Evolutionary conservation across 2,113 vertebrate species (phyloP), one percentile per base, ranked within the genome.

Genomic region (Nibea albiflora): DNA sequence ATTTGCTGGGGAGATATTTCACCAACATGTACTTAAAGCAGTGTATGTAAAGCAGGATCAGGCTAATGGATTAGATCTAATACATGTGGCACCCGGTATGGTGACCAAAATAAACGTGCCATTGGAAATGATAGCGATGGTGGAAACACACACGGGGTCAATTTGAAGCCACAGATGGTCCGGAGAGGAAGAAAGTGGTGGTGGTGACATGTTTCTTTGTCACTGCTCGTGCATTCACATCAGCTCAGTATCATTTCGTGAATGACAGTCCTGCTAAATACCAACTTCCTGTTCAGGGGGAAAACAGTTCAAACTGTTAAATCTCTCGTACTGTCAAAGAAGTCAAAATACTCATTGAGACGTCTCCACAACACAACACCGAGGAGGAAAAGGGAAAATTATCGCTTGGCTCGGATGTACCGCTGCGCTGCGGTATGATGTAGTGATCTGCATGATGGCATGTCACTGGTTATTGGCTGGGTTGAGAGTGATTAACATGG

Each of bases 401-500:
- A 84, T 81, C 44, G 81, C 84, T 63, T 2, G 84, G 79, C 50
- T 50, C 12, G 74, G 73, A 46, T 47, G 87, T 81, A 11, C 85
- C n/a, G 84, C 88, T 82, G 87, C 62, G 88, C 85, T 80, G 89
- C 14, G 85, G 67, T 80, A 76, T 69, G 84, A 89, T 84, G 78
- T 84, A 86, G 90, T 74, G 90, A 94, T 94, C 88, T 89, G 80
- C 86, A 85, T 87, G 90, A 90, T 88, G 88, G 85, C 89, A 89
- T 90, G 92, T 94, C 92, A 87, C 82, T 56, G 68, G 86, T 91
- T 92, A 92, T 91, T 94, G 91, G 89, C 89, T 89, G 85, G 89
- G 82, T 89, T 86, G 89, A 85, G 85, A 89, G 93, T 92, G 92
- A 94, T 95, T 94, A 95, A 92, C 89, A 90, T 90, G 90, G 91